Conservation (phyloP, 2,797 vertebrate species). For the Coccyzus lansbergi region DNA sequence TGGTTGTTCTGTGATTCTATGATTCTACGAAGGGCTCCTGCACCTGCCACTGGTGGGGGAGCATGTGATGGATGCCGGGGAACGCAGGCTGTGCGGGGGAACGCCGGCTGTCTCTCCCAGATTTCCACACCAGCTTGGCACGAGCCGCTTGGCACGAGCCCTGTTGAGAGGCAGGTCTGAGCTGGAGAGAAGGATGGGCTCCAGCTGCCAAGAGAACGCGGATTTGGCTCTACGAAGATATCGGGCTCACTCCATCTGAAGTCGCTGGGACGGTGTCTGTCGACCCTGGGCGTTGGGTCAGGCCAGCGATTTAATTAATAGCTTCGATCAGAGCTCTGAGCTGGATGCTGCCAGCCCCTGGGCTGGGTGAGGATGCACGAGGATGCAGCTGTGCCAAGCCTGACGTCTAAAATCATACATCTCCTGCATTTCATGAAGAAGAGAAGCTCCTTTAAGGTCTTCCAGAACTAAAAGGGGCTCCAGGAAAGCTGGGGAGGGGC, state of each 20-base stretch:
- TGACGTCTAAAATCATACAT: background rate
- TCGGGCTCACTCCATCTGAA: background rate
- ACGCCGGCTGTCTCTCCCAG: background rate
- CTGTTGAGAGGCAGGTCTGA: background rate
- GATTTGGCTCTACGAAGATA: background rate
- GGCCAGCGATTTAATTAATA: background rate
- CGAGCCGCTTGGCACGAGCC: background rate
- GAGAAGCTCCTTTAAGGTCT: too few species aligned
- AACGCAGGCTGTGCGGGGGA: too few species aligned
- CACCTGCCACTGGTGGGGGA: background rate
- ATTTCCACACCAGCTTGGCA: background rate
- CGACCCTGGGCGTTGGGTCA: background rate
- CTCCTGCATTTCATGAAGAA: too few species aligned
- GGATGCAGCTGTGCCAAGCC: background rate
- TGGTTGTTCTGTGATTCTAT: too few species aligned
- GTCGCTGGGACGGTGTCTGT: background rate
- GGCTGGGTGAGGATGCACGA: rapidly evolving
- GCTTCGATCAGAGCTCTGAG: background rate
- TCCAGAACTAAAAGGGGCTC: too few species aligned
- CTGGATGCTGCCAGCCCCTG: background rate
- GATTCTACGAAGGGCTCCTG: background rate
- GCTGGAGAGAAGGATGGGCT: background rate
- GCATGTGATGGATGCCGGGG: background rate
- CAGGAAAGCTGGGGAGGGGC: too few species aligned
- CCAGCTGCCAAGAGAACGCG: background rate